Base-by-base conservation (phyloP, 2,888 invertebrate genomes). In the Eupithecia tripunctaria region DNA sequence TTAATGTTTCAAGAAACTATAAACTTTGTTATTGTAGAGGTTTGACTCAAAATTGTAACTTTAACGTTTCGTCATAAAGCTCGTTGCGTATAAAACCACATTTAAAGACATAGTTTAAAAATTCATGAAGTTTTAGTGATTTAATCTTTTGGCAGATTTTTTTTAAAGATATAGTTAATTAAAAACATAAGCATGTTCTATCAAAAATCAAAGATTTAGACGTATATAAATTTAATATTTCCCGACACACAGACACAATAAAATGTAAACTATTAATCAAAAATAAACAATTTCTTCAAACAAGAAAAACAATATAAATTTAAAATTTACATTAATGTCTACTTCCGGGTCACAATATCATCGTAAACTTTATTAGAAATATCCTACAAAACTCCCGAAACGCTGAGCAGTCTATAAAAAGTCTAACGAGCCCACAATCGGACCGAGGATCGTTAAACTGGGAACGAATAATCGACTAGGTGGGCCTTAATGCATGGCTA, bases 401-500 rank as follows among this genome's bases (percentile, higher is more conserved):
- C 60, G 7, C 60, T 29, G 60, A 60, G 60, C 15, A 29, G 27
- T 60, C 66, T 47, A 70, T 69, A 70, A 73, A 73, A 18, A 38
- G 51, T 77, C 77, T 77, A 81, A 81, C 80, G 77, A 79, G 76
- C 71, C 72, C 71, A 76, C 79, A 80, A 81, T 78, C 76, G 76
- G 74, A 78, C 80, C 18, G 60, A 74, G 75, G 14, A 12, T 56
- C 56, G 56, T 56, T 25, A 51, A 85, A 82, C 79, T 79, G 79
- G 73, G 78, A 76, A 74, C 80, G 82, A 84, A 84, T 86, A 86
- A 86, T 84, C 84, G 84, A 83, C 81, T 82, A 80, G 81, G 81
- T 82, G 76, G 79, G 79, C 79, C 82, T 83, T 85, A 86, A 88
- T 86, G 86, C 85, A 86, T 86, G 85, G 85, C 85, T 86, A 86